Evolutionary conservation across 2,888 invertebrate genomes (phyloP).

Genomic region (Ctena decussata): DNA sequence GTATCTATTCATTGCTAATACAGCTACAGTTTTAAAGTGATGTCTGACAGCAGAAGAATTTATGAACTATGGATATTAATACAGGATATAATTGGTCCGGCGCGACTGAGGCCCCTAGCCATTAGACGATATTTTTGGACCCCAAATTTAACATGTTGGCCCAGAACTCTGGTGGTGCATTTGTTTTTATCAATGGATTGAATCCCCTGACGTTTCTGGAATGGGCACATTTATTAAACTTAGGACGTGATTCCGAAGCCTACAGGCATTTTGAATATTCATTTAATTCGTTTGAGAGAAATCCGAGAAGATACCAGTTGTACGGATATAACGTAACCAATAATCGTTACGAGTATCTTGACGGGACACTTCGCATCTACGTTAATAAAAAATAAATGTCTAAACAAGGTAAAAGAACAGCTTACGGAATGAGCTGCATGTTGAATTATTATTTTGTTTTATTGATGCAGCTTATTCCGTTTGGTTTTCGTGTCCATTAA

Average conservation of each 20-base stretch:
- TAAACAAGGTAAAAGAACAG: not conserved
- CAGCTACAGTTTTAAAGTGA: not conserved
- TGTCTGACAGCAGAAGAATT: not conserved
- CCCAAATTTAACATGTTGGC: not conserved
- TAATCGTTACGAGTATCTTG: not conserved
- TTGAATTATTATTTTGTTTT: not conserved
- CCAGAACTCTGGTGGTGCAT: not conserved
- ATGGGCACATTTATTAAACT: not conserved
- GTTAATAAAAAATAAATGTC: not conserved
- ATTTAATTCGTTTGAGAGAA: not conserved
- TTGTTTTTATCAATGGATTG: conserved; percentile 22
- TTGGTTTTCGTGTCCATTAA: not conserved
- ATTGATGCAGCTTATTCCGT: not conserved
- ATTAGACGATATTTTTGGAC: conserved; percentile 25
- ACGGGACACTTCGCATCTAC: not conserved
- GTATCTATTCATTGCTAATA: not conserved
- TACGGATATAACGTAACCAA: not conserved
- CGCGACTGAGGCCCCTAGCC: not conserved
- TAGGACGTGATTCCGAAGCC: not conserved
- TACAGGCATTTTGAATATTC: conserved; percentile 1
- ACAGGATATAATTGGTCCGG: conserved; percentile 16
- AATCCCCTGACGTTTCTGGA: conserved; percentile 5
- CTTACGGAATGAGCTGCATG: not conserved
- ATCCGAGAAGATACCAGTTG: not conserved
- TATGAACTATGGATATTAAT: conserved; percentile 12